A percentile compares a stretch with the other conserved stretches of the same genome.
Conservation (phyloP, 2,113 vertebrate species). For the Elgaria multicarinata region DNA sequence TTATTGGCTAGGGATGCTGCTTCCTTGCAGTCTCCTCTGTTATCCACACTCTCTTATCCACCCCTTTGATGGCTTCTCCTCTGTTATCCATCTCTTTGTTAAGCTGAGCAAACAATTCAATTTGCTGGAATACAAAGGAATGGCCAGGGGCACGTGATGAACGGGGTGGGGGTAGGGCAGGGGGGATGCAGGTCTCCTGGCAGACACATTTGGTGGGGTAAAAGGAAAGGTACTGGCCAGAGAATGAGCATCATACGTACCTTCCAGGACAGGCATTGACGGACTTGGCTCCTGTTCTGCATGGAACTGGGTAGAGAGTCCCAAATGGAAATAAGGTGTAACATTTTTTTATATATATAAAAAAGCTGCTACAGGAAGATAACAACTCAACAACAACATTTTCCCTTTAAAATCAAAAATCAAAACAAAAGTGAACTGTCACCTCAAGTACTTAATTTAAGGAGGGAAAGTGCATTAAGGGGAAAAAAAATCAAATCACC, state of each 20-base stretch:
- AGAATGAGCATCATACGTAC: slow-evolving; percentile 50
- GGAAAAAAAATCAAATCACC: neutral
- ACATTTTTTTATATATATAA: neutral
- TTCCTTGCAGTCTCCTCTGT: neutral
- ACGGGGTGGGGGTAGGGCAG: too few relatives aligned
- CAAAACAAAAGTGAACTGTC: neutral
- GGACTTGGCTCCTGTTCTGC: slow-evolving; percentile 77
- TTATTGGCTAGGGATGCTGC: neutral
- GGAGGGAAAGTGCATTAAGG: neutral
- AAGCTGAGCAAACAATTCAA: slow-evolving; percentile 8
- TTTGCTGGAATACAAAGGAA: neutral
- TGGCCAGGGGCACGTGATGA: neutral
- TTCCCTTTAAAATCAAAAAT: neutral
- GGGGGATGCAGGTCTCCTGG: neutral
- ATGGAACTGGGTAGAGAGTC: slow-evolving; percentile 76
- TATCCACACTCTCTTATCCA: neutral
- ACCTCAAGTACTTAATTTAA: neutral
- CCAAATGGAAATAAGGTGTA: neutral
- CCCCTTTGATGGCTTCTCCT: neutral
- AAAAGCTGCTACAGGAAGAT: neutral
- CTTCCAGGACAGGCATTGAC: slow-evolving; percentile 37
- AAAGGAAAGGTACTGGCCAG: neutral
- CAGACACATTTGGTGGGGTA: neutral
- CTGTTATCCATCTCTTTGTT: neutral
- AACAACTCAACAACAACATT: neutral